These are phyloP conservation scores for Odiellus spinosus DNA, from an alignment of 2,888 invertebrate species.

Conservation along the genomic window DNA sequence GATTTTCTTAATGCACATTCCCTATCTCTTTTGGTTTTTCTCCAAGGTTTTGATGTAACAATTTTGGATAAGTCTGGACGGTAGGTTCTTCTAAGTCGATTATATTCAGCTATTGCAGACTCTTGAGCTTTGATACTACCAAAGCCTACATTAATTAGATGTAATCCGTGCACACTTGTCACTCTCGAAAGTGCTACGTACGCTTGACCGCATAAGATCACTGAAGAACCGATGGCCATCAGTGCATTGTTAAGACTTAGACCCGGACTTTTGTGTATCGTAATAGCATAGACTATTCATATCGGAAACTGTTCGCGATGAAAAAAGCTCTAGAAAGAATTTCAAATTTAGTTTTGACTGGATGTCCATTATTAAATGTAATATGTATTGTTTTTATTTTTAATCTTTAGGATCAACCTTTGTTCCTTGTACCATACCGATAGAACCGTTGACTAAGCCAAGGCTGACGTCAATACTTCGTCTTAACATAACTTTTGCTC, in stretches of 20 bases:
- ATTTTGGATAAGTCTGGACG: too few relatives aligned
- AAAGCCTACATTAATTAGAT: slow-evolving; percentile 2
- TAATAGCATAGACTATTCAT: slow-evolving; percentile 3
- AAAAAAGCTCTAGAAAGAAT: not conserved
- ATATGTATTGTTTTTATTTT: not conserved
- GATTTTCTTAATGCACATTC: too few relatives aligned
- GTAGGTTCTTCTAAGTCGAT: not conserved
- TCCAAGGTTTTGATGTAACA: too few relatives aligned
- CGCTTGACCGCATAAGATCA: not conserved
- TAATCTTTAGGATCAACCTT: not conserved
- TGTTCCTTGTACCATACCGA: not conserved
- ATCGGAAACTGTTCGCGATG: slow-evolving; percentile 2
- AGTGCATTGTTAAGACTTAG: not conserved
- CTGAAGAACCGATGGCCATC: not conserved
- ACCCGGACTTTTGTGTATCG: slow-evolving; percentile 4
- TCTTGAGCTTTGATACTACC: not conserved
- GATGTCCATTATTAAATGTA: slow-evolving; percentile 2
- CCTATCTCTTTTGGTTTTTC: too few relatives aligned
- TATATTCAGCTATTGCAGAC: not conserved
- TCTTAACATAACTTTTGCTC: not conserved
- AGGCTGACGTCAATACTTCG: slow-evolving; percentile 1
- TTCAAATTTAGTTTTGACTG: not conserved
- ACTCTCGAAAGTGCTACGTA: slow-evolving; percentile 5
- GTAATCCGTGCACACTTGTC: not conserved
- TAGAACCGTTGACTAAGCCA: slow-evolving; percentile 5